Conservation (phyloP, 2,797 vertebrate genomes). For the Notoglanidium macrostoma region DNA sequence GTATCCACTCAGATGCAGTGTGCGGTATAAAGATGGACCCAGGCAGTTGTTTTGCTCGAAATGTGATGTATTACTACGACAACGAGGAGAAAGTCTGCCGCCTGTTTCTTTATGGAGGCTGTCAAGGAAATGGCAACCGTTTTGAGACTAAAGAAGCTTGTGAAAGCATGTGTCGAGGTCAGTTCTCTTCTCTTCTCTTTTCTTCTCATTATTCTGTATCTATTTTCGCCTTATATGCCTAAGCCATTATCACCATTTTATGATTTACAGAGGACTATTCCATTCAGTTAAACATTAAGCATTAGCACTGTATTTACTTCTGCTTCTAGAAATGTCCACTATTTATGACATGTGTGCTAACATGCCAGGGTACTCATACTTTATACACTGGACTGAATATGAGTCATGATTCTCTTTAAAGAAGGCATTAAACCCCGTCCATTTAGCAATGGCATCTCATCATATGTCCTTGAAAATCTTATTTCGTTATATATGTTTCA, state of each 20-base stretch:
- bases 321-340: neutral
- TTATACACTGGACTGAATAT: neutral
- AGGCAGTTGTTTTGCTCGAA: slow-evolving; percentile 46
- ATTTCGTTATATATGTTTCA: neutral
- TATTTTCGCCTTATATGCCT: neutral
- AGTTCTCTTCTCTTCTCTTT: neutral
- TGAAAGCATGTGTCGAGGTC: slow-evolving; percentile 48
- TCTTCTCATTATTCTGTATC: neutral
- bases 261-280: neutral
- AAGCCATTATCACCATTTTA: neutral
- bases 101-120: slow-evolving; percentile 58
- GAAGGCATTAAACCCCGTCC: neutral
- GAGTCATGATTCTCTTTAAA: neutral
- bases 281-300: slow-evolving; percentile 31
- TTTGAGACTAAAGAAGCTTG: slow-evolving; percentile 54
- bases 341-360: neutral
- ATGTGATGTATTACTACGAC: slow-evolving; percentile 47
- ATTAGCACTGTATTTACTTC: neutral
- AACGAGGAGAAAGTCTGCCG: slow-evolving; percentile 47
- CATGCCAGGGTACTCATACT: too few relatives aligned
- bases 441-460: too few relatives aligned
- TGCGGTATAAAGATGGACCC: slow-evolving; percentile 40
- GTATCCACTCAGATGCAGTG: slow-evolving; percentile 27
- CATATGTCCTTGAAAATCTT: neutral
- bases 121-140: slow-evolving; percentile 62